Evolutionary conservation across 1,140 invertebrate species (phyloP), one percentile per base, ranked within the genome.

Genomic region (Fopius arisanus): DNA sequence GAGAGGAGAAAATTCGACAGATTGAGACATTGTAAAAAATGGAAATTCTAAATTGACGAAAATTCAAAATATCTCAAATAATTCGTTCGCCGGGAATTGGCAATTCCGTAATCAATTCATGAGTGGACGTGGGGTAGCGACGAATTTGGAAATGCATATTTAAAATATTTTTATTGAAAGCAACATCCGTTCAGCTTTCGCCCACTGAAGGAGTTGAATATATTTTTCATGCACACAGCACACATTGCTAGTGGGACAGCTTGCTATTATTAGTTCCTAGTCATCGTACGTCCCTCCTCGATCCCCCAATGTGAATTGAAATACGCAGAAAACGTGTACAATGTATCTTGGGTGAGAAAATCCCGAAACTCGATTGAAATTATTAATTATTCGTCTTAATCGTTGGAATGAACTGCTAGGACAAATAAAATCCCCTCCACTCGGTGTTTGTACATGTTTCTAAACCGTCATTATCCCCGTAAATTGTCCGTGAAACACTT

Each of bases 231-330:
- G 14, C 16, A 48, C 16, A 19, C 4, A 16, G 43, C 43, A 48
- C 43, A 48, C 43, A 48, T 12, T 48, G 43, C n/a, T 48, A 48
- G 1, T 48, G 43, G 16, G 14, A 48, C 10, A 48, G 70, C 66
- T 75, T 29, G 75, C 83, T 87, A 86, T 85, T 87, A 86, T 86
- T 87, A 85, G 86, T 82, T 70, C 76, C 76, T 80, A 83, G 83
- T 86, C 84, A 86, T 86, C 83, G 79, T 79, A 81, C n/a, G 43
- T 48, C 43, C 43, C 43, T 48, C 78, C 75, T 78, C 76, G 74
- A 70, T 79, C 77, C 81, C 71, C 66, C 70, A 70, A 67, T 59
- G 67, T 21, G 63, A 16, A 26, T 63, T 48, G n/a, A 62, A 72
- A 68, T 77, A 33, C 43, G 66, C 48, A 40, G 41, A 74, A 72